Evolutionary conservation across 2,888 invertebrate species (phyloP).

Genomic region (Lasioglossum zephyrum): DNA sequence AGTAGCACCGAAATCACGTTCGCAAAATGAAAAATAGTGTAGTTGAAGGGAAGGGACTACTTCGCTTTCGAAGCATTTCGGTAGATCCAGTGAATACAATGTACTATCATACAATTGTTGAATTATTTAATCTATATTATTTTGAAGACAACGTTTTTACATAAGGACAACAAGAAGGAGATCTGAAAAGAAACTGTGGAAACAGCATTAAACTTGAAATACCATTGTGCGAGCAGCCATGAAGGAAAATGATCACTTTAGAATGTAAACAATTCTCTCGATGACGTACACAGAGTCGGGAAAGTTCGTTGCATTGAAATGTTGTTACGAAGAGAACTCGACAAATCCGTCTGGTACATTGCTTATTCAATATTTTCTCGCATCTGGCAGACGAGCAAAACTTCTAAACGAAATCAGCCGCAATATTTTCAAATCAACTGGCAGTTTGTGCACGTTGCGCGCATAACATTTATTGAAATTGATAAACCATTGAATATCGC

Average conservation of each 20-base stretch:
- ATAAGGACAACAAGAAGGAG: not conserved
- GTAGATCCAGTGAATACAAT: not conserved
- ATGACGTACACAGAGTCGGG: not conserved
- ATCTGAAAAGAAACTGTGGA: not conserved
- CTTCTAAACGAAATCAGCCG: not conserved
- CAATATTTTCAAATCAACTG: slow-evolving; percentile 2
- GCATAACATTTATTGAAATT: not conserved
- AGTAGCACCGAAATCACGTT: not conserved
- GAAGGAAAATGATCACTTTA: not conserved
- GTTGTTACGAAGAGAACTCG: not conserved
- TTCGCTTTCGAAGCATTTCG: not conserved
- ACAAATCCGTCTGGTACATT: not conserved
- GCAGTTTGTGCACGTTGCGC: not conserved
- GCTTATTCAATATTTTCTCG: not conserved
- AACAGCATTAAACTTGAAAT: not conserved
- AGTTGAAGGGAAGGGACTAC: not conserved
- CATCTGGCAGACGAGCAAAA: not conserved
- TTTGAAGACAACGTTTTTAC: not conserved
- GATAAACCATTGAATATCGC: not conserved
- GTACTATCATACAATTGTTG: not conserved
- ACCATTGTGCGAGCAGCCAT: not conserved
- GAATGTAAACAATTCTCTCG: not conserved
- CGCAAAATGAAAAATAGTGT: not conserved
- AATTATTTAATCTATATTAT: not conserved
- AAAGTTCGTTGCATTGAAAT: not conserved